Percentiles rank a stretch among this genome's conserved stretches.
Conservation (phyloP, 2,113 vertebrate species). For the Fulmarus glacialis region DNA sequence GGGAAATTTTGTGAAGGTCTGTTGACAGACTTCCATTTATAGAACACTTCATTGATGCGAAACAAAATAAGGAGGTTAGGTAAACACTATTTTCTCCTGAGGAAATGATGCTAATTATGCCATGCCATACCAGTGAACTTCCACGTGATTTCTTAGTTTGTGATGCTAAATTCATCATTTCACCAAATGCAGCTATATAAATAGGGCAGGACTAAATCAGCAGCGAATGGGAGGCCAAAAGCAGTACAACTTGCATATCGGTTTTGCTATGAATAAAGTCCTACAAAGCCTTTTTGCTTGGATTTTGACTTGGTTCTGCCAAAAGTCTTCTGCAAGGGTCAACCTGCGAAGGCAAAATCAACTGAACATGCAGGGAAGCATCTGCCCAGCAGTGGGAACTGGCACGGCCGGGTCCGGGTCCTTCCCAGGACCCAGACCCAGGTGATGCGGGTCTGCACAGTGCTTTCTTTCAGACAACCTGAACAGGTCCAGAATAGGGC, state of each 20-base stretch:
- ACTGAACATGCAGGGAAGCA: accelerated
- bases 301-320: neutral
- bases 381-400: neutral
- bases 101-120: neutral
- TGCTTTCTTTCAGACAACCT: neutral
- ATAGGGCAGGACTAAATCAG: neutral
- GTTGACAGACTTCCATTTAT: neutral
- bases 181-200: neutral
- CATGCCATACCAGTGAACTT: neutral
- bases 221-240: neutral
- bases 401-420: accelerated
- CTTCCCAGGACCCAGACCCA: neutral
- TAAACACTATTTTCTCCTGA: neutral
- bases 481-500: neutral
- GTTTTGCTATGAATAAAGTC: neutral
- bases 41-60: neutral
- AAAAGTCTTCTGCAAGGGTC: neutral
- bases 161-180: neutral
- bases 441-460: neutral
- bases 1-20: neutral
- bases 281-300: neutral
- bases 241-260: neutral
- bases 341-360: neutral
- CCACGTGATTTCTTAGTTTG: neutral
- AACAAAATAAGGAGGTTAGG: neutral